Base-by-base conservation (phyloP, 2,888 invertebrate genomes). In the Exocentrus adspersus region DNA sequence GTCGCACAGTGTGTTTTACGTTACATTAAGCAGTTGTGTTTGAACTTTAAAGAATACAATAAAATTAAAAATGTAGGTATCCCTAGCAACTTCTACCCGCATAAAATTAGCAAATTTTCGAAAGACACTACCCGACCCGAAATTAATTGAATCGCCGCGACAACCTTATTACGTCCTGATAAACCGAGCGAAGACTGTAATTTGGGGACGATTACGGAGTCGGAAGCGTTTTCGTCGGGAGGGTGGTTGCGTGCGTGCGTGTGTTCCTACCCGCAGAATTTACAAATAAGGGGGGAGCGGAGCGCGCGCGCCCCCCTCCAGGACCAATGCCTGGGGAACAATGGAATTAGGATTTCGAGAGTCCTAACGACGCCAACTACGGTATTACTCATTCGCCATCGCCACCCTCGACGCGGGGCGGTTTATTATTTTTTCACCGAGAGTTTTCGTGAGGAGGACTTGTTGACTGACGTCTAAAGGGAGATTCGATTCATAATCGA, bases 301-400 rank as follows among this genome's bases (percentile, higher is more conserved):
- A 45, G 51, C 51, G 51, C 42, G 42, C 52, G 20, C 28, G 43
- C 42, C 60, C 28, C 59, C 58, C 52, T 59, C 45, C 42, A 63
- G 59, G 63, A 57, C 59, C n/a, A 48, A 59, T 37, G 32, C 48
- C 19, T n/a, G n/a, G 51, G 58, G 48, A 59, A 63, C 63, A 63
- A 63, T 63, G 53, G 63, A 51, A 63, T 63, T 63, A 52, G 58
- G 63, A 57, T 51, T 48, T 52, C 51, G 59, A 53, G 63, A 59
- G 57, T 51, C 59, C 59, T 53, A 63, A 63, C 62, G 62, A 62
- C 50, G 62, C 64, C 63, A 56, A 68, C 70, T 67, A 68, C 51
- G 63, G 62, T 68, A 70, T 70, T 70, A 68, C 62, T 65, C 65
- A 68, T 67, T 68, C 70, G 32, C 57, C 65, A 59, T 68, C 70